A percentile compares a stretch with the other conserved stretches of the same genome.
phyloP scores from a whole-genome alignment of 35 echinoderm and acorn worm genomes.

The Heliocidaris erythrogramma region DNA sequence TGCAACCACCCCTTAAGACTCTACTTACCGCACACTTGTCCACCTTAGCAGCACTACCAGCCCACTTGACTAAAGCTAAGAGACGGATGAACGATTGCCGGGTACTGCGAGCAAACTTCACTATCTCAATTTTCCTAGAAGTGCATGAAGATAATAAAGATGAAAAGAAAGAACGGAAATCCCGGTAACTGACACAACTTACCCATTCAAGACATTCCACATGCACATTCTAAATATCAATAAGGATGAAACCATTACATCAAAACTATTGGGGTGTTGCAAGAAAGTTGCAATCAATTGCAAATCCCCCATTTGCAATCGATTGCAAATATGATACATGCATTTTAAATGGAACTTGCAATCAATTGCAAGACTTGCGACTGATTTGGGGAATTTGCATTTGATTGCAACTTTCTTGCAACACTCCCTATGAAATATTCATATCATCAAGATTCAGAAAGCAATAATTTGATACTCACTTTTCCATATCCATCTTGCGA shows the following conservation, averaged over 20 bases:
- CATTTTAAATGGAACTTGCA: too few species aligned
- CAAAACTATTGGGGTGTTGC: too few species aligned
- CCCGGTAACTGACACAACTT: not conserved
- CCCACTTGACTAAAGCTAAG: conserved; percentile 95
- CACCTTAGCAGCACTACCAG: conserved; percentile 95
- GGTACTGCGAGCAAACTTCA: conserved; percentile 89
- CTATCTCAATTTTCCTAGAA: conserved; percentile 96
- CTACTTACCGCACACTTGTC: conserved; percentile 97
- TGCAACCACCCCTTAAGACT: too few species aligned
- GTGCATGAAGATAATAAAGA: not conserved
- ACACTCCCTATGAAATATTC: not conserved
- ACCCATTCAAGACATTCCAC: too few species aligned
- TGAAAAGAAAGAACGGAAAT: not conserved
- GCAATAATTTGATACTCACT: conserved; percentile 47
- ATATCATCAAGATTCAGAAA: not conserved
- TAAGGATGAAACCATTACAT: too few species aligned
- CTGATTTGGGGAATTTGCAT: too few species aligned
- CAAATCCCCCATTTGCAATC: too few species aligned
- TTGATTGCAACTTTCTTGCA: too few species aligned
- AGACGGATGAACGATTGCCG: conserved; percentile 89
- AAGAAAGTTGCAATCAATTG: too few species aligned
- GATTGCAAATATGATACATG: too few species aligned
- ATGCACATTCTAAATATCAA: too few species aligned
- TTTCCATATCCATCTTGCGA: conserved; percentile 90
- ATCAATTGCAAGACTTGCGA: too few species aligned